Conservation (phyloP, 2,888 invertebrate species). For the Drosophila ustulata region DNA sequence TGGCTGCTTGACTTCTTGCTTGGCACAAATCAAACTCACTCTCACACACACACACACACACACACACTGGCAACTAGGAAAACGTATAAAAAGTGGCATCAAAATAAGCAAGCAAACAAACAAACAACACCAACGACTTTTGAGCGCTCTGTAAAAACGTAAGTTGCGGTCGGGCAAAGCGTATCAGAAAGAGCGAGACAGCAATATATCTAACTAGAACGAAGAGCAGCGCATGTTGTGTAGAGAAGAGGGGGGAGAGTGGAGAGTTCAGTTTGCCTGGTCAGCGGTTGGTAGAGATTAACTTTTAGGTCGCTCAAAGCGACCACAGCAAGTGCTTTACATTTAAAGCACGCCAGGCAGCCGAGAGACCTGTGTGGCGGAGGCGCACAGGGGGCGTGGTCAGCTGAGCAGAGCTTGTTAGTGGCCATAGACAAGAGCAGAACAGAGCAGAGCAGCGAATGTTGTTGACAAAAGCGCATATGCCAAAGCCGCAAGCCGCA, state of each 20-base stretch:
- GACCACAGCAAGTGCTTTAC: slow-evolving; percentile 79
- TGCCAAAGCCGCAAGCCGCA: slow-evolving; percentile 71
- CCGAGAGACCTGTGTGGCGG: no score
- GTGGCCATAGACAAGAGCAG: slow-evolving; percentile 53
- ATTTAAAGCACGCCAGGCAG: slow-evolving; percentile 68
- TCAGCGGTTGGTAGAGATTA: slow-evolving; percentile 80
- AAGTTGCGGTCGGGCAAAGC: slow-evolving; percentile 68
- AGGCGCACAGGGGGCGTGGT: slow-evolving; percentile 32
- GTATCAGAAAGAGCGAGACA: slow-evolving; percentile 14
- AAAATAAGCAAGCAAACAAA: slow-evolving; percentile 71
- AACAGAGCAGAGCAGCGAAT: slow-evolving; percentile 21
- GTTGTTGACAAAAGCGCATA: slow-evolving; percentile 65
- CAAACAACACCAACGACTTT: slow-evolving; percentile 41
- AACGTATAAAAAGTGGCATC: slow-evolving; percentile 67
- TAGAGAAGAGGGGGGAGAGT: neutral
- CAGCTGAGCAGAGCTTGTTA: slow-evolving; percentile 69
- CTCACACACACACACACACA: slow-evolving; percentile 35
- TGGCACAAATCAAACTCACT: slow-evolving; percentile 63
- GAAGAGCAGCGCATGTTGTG: neutral
- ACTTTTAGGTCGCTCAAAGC: slow-evolving; percentile 81
- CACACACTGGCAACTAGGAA: slow-evolving; percentile 10
- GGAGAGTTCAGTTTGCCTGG: slow-evolving; percentile 50
- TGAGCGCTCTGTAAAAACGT: slow-evolving; percentile 61
- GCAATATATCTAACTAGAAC: slow-evolving; percentile 58
- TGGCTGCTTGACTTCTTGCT: slow-evolving; percentile 63